phyloP scores from a whole-genome alignment of 2,888 invertebrate species.

The Dolichopus griseipennis region DNA sequence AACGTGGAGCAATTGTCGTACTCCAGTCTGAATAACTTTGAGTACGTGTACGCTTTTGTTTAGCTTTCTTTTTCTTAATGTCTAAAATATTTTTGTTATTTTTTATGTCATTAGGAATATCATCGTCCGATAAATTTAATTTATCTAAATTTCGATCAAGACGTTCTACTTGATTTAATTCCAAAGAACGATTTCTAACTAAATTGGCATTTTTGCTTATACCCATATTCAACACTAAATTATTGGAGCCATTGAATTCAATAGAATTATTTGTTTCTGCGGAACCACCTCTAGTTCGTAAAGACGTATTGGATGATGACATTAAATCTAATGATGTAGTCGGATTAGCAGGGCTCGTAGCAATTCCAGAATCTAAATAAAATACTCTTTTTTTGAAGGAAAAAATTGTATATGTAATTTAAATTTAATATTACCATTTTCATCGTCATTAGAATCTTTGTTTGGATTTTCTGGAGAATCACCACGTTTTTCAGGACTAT shows the following conservation, averaged over 20 bases:
- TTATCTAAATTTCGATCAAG: constrained; percentile 21
- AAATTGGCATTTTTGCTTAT: constrained; percentile 36
- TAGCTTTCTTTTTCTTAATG: constrained; percentile 24
- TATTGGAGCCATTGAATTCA: constrained; percentile 20
- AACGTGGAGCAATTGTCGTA: constrained; percentile 56
- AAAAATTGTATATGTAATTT: not conserved
- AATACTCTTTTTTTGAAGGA: no score
- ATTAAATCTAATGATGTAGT: constrained; percentile 19
- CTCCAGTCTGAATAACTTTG: constrained; percentile 43
- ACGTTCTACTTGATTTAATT: constrained; percentile 19
- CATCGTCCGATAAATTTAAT: constrained; percentile 16
- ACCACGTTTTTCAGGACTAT: constrained; percentile 47
- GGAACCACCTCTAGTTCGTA: constrained; percentile 17
- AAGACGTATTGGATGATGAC: constrained; percentile 10
- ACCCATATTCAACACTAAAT: constrained; percentile 33
- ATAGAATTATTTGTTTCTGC: constrained; percentile 19
- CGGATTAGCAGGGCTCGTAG: constrained; percentile 39
- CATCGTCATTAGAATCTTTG: constrained; percentile 48
- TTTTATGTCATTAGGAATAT: constrained; percentile 19
- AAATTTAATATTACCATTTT: constrained; percentile 37
- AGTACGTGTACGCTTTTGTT: constrained; percentile 35
- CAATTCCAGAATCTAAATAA: constrained; percentile 39
- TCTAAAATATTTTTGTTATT: constrained; percentile 23
- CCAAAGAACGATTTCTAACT: constrained; percentile 32
- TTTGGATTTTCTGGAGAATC: constrained; percentile 50